These are phyloP conservation scores for Hiodon tergisus DNA, from an alignment of 2,113 vertebrate genomes.

Conservation along the genomic window DNA sequence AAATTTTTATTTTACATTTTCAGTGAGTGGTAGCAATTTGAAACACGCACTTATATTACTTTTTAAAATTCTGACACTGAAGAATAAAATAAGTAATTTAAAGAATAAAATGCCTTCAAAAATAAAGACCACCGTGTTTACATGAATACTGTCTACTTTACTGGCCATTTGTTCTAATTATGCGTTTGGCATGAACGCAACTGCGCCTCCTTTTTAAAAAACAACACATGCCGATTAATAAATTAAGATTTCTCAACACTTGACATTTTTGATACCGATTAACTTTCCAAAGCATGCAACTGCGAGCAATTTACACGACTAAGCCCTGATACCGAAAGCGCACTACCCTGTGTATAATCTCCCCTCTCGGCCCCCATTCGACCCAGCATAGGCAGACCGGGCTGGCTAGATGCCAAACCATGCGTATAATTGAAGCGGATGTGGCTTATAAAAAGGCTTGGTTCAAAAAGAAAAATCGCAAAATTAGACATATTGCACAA, in stretches of 20 bases:
- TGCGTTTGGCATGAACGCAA: background rate
- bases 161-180: no score
- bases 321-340: slow-evolving; percentile 9
- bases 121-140: no score
- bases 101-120: no score
- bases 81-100: no score
- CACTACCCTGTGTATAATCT: slow-evolving; percentile 21
- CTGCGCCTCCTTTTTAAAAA: background rate
- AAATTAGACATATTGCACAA: no score
- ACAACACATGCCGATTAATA: background rate
- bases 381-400: slow-evolving; percentile 5
- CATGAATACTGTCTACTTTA: no score
- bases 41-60: no score
- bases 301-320: background rate
- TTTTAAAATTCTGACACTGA: no score
- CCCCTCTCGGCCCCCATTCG: slow-evolving; percentile 19
- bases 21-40: no score
- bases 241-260: background rate
- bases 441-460: slow-evolving; percentile 6
- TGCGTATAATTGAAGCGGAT: slow-evolving; percentile 2
- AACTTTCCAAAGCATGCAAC: background rate
- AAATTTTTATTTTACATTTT: no score
- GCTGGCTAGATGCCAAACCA: slow-evolving; percentile 14
- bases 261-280: background rate
- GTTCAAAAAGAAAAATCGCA: background rate